A percentile compares a stretch with the other conserved stretches of the same genome.
phyloP scores from a whole-genome alignment of 2,888 invertebrate species.

The Agrotis segetum region DNA sequence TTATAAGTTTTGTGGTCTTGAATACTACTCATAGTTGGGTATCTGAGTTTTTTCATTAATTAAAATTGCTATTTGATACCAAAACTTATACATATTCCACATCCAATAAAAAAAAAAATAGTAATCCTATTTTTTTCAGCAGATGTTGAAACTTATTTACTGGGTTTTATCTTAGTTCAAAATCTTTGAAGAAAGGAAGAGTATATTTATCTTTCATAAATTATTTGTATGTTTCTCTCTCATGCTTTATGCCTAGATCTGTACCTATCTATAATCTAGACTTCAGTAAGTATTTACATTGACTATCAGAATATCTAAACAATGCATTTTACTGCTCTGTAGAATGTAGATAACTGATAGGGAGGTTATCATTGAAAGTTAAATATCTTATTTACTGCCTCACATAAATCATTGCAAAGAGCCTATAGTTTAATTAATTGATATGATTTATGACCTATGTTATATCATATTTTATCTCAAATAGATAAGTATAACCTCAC shows the following conservation, averaged over 20 bases:
- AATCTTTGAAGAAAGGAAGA: background rate
- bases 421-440: conserved; percentile 6
- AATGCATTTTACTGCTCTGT: conserved; percentile 17
- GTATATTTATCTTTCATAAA: background rate
- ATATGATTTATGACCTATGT: background rate
- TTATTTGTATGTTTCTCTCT: background rate
- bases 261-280: background rate
- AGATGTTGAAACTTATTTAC: too few relatives aligned
- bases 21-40: background rate
- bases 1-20: background rate
- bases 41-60: background rate
- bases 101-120: too few relatives aligned
- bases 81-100: background rate
- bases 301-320: conserved; percentile 19
- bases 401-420: conserved; percentile 14
- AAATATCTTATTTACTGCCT: conserved; percentile 13
- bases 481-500: background rate
- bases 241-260: background rate
- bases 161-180: background rate
- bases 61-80: background rate
- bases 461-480: background rate
- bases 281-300: background rate
- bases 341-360: conserved; percentile 28
- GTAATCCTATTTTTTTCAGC: too few relatives aligned
- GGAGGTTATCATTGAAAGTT: conserved; percentile 26